Conservation (phyloP, 2,888 invertebrate species). For the Xanthorhoe spadicearia region DNA sequence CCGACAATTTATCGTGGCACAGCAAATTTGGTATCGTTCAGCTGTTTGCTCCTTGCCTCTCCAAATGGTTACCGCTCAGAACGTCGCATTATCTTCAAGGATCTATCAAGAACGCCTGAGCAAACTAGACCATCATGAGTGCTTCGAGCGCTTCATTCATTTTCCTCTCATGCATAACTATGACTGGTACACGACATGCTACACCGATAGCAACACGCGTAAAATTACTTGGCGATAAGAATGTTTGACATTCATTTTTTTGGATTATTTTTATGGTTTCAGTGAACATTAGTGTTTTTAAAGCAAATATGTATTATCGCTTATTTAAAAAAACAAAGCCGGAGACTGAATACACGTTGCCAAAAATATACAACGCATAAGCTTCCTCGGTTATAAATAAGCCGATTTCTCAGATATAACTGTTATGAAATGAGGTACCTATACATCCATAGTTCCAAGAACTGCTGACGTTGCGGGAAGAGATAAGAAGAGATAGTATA, state of each 20-base stretch:
- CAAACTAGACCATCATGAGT: too few relatives aligned
- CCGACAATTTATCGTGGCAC: too few relatives aligned
- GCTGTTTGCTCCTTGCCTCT: not conserved
- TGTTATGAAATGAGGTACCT: not conserved
- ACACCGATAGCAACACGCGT: slow-evolving; percentile 47
- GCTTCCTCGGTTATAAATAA: not conserved
- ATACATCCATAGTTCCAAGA: not conserved
- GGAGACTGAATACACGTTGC: not conserved
- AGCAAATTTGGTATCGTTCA: too few relatives aligned
- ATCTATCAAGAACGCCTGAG: too few relatives aligned
- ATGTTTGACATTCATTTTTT: slow-evolving; percentile 32
- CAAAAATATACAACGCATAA: slow-evolving; percentile 6
- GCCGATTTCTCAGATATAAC: not conserved
- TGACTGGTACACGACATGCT: slow-evolving; percentile 23
- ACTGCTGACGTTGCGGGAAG: not conserved
- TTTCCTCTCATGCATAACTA: not conserved
- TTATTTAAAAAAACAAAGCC: slow-evolving; percentile 1
- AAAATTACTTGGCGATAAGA: slow-evolving; percentile 59
- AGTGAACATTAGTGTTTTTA: not conserved
- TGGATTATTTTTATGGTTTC: slow-evolving; percentile 20
- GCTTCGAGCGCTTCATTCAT: too few relatives aligned
- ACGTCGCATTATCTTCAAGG: too few relatives aligned
- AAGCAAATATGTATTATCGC: not conserved
- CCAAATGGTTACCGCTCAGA: too few relatives aligned
- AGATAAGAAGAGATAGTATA: not conserved